These are phyloP conservation scores for Hyphantria cunea DNA, from an alignment of 1,140 invertebrate species.

Conservation along the genomic window DNA sequence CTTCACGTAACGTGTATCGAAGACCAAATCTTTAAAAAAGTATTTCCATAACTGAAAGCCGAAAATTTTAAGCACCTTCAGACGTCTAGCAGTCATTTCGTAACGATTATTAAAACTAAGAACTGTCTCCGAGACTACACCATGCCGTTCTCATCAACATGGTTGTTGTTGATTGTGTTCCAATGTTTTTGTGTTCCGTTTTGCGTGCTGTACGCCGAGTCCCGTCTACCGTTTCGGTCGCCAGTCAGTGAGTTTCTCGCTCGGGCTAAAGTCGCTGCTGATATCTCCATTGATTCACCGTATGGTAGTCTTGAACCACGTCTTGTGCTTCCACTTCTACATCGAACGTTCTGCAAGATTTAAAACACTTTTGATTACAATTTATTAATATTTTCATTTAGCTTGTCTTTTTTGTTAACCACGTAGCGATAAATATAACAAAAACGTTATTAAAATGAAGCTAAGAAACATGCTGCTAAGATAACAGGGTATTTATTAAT, in stretches of 20 bases:
- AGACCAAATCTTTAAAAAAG: background rate
- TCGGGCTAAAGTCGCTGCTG: slow-evolving; percentile 63
- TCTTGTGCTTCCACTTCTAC: slow-evolving; percentile 52
- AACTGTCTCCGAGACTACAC: slow-evolving; percentile 37
- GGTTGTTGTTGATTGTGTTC: slow-evolving; percentile 61
- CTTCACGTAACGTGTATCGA: too few relatives aligned
- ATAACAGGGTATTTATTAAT: too few relatives aligned
- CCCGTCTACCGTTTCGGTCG: slow-evolving; percentile 49
- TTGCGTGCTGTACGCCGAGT: slow-evolving; percentile 49
- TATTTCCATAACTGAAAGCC: background rate
- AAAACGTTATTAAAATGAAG: too few relatives aligned
- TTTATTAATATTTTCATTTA: too few relatives aligned
- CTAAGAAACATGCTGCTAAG: too few relatives aligned
- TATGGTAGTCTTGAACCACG: slow-evolving; percentile 66
- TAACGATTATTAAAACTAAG: slow-evolving; percentile 12
- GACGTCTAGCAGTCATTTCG: slow-evolving; percentile 4
- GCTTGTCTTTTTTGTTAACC: too few relatives aligned
- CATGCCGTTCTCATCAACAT: slow-evolving; percentile 45
- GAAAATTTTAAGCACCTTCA: slow-evolving; percentile 5
- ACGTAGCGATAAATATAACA: too few relatives aligned
- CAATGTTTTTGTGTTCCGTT: slow-evolving; percentile 64
- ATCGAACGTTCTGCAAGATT: slow-evolving; percentile 54
- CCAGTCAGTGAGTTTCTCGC: slow-evolving; percentile 56
- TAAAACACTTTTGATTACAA: too few relatives aligned
- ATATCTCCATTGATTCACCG: slow-evolving; percentile 76